Conservation (phyloP, 2,888 invertebrate species). For the Uloborus plumipes region DNA sequence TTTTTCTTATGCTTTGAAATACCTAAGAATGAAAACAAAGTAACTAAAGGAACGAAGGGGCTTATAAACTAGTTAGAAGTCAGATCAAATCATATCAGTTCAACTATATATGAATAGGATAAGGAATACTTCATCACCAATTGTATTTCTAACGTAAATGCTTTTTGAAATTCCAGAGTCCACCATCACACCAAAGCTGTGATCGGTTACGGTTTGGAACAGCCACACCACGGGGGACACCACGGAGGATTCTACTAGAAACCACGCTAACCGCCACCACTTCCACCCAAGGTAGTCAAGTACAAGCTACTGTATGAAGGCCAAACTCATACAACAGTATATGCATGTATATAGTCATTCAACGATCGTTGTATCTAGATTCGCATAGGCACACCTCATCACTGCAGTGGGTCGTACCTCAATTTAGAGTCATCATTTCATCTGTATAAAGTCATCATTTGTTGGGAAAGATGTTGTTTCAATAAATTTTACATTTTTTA, state of each 20-base stretch:
- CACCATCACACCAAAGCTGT: constrained; percentile 61
- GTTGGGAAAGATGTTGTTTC: constrained; percentile 8
- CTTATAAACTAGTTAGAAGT: no score
- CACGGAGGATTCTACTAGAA: background rate
- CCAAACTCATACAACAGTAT: constrained; percentile 50
- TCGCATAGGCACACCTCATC: constrained; percentile 25
- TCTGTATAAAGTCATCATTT: constrained; percentile 55
- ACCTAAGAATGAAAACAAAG: no score
- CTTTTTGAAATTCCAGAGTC: constrained; percentile 42
- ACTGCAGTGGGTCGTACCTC: constrained; percentile 22
- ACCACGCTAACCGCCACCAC: background rate
- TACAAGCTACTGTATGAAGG: constrained; percentile 42
- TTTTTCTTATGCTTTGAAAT: no score
- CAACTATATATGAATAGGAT: no score
- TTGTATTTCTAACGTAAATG: no score
- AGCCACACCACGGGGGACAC: constrained; percentile 25
- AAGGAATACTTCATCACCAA: no score
- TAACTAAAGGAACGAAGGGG: no score
- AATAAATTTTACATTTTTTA: constrained; percentile 18
- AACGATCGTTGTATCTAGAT: constrained; percentile 11
- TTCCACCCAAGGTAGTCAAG: constrained; percentile 33
- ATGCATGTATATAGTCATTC: constrained; percentile 10
- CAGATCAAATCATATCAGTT: no score
- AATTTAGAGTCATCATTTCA: constrained; percentile 27
- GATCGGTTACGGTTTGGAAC: constrained; percentile 58